Conservation (phyloP, 2,113 vertebrate species). For the Labeo rohita region DNA sequence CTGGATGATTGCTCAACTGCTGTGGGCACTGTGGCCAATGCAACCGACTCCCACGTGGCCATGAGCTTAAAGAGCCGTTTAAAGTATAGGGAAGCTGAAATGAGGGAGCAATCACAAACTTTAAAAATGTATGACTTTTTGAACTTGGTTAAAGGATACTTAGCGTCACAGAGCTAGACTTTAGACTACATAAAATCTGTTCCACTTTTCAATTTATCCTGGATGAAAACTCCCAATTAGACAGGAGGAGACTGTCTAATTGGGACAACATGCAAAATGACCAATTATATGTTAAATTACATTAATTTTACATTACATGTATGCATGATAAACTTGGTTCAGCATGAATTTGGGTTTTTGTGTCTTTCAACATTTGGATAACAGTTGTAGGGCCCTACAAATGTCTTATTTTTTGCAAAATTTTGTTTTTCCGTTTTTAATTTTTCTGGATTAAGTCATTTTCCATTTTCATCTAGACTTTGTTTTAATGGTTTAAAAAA, state of each 20-base stretch:
- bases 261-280: neutral
- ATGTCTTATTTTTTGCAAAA: too few relatives aligned
- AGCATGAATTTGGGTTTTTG: neutral
- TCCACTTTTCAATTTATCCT: neutral
- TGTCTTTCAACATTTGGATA: neutral
- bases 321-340: neutral
- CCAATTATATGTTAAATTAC: neutral
- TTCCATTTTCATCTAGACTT: too few relatives aligned
- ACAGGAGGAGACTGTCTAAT: neutral
- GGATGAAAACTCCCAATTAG: neutral
- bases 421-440: too few relatives aligned
- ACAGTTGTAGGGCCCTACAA: too few relatives aligned
- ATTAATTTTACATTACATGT: neutral
- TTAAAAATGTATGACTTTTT: neutral
- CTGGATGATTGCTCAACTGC: conserved; percentile 30
- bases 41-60: conserved; percentile 6
- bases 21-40: conserved; percentile 31
- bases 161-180: neutral
- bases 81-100: neutral
- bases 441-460: too few relatives aligned
- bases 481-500: too few relatives aligned
- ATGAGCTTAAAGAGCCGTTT: neutral
- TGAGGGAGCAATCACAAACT: neutral
- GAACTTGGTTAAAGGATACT: conserved; percentile 12
- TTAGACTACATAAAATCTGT: neutral